A percentile compares a stretch with the other conserved stretches of the same genome.
Conservation (phyloP, 2,797 vertebrate genomes). For the Brachymystax lenok region DNA sequence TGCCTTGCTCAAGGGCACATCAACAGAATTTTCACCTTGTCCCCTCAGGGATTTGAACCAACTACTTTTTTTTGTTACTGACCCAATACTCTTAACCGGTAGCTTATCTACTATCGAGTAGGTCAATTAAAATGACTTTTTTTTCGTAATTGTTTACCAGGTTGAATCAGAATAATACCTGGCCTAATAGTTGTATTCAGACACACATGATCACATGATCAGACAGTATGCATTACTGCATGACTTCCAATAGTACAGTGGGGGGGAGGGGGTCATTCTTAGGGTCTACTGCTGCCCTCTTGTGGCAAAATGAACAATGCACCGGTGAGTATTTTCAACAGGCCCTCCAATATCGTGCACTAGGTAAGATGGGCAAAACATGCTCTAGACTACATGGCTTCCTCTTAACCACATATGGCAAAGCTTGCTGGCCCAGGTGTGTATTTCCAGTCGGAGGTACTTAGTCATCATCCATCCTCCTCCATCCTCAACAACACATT, state of each 20-base stretch:
- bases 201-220: neutral
- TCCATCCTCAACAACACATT: too few species aligned
- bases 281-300: constrained; percentile 56
- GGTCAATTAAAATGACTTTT: neutral
- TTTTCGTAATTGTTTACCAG: neutral
- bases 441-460: too few species aligned
- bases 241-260: neutral
- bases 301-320: constrained; percentile 19
- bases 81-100: too few species aligned
- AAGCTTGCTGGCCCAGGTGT: too few species aligned
- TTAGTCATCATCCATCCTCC: too few species aligned
- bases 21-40: too few species aligned
- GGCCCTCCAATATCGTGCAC: neutral
- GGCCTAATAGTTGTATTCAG: neutral
- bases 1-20: too few species aligned
- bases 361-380: neutral
- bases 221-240: neutral
- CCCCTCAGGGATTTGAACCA: too few species aligned
- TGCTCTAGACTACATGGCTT: neutral
- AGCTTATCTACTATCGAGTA: neutral
- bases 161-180: neutral
- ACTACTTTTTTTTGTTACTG: too few species aligned
- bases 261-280: neutral
- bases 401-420: too few species aligned
- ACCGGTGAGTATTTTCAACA: neutral